A percentile compares a stretch with the other conserved stretches of the same genome.
Evolutionary conservation across 2,797 vertebrate genomes (phyloP).

Genomic region (Channa striata): DNA sequence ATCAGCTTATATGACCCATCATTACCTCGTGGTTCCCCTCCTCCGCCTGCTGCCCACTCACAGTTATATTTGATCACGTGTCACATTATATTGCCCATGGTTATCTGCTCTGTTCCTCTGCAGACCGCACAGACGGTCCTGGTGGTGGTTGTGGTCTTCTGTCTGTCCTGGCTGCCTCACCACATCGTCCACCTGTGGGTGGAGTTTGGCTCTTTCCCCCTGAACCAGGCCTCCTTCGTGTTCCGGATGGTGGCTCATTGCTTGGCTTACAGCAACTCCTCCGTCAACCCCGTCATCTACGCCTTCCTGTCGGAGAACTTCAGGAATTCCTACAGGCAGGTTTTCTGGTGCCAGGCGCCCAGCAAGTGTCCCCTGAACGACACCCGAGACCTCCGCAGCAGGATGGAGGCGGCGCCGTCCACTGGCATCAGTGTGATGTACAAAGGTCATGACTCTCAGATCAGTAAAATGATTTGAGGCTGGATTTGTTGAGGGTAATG

Average conservation of each 20-base stretch:
- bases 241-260: conserved; percentile 93
- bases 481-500: background rate
- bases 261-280: conserved; percentile 97
- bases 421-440: conserved; percentile 77
- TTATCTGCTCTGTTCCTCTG: background rate
- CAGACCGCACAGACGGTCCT: conserved; percentile 95
- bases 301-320: conserved; percentile 97
- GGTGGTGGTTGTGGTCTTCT: conserved; percentile 95
- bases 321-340: conserved; percentile 93
- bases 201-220: conserved; percentile 93
- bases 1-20: conserved; percentile 7
- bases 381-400: conserved; percentile 84
- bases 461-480: conserved; percentile 63
- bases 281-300: conserved; percentile 95
- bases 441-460: conserved; percentile 62
- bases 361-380: conserved; percentile 80
- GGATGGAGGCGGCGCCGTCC: conserved; percentile 85
- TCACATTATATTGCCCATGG: background rate
- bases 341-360: conserved; percentile 87
- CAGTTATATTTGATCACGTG: conserved; percentile 6
- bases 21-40: background rate
- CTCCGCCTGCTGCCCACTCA: background rate
- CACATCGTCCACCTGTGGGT: conserved; percentile 94
- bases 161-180: conserved; percentile 95
- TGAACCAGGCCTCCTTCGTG: conserved; percentile 93